A percentile compares a stretch with the other conserved stretches of the same genome.
Evolutionary conservation across 2,888 invertebrate genomes (phyloP).

Genomic region (Sarcophaga subvicina): DNA sequence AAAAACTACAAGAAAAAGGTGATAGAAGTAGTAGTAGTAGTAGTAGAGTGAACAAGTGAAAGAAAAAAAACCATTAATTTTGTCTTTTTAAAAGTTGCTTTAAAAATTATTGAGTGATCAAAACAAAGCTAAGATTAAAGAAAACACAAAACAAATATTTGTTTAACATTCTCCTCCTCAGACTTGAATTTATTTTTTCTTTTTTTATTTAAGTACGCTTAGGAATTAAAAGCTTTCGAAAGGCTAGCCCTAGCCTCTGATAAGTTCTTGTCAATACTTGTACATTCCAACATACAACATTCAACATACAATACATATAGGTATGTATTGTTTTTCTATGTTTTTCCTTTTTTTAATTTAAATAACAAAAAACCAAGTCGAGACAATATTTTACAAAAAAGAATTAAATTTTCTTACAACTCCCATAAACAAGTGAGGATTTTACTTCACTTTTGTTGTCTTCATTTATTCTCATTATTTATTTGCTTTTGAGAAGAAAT

Average conservation of each 20-base stretch:
- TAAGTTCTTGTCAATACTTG: conserved; percentile 21
- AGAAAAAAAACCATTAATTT: background rate
- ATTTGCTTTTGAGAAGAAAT: background rate
- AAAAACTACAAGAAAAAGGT: background rate
- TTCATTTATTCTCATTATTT: background rate
- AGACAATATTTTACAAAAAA: conserved; percentile 17
- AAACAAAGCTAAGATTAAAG: conserved; percentile 28
- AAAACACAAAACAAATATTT: conserved; percentile 27
- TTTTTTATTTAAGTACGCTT: too few relatives aligned
- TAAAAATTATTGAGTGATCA: conserved; percentile 33
- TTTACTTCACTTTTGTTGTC: background rate
- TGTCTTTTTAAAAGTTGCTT: background rate
- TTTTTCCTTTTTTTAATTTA: conserved; percentile 9
- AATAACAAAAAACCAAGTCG: background rate
- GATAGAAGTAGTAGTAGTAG: background rate
- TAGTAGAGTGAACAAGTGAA: background rate
- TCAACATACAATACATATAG: too few relatives aligned
- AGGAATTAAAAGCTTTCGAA: too few relatives aligned
- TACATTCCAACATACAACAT: background rate
- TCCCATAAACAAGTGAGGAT: background rate
- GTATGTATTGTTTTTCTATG: too few relatives aligned
- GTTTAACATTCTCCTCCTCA: background rate
- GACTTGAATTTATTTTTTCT: too few relatives aligned
- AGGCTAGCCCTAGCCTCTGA: background rate
- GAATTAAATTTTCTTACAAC: background rate